Evolutionary conservation across 2,113 vertebrate species (phyloP), one percentile per base, ranked within the genome.

Genomic region (Plecotus auritus): DNA sequence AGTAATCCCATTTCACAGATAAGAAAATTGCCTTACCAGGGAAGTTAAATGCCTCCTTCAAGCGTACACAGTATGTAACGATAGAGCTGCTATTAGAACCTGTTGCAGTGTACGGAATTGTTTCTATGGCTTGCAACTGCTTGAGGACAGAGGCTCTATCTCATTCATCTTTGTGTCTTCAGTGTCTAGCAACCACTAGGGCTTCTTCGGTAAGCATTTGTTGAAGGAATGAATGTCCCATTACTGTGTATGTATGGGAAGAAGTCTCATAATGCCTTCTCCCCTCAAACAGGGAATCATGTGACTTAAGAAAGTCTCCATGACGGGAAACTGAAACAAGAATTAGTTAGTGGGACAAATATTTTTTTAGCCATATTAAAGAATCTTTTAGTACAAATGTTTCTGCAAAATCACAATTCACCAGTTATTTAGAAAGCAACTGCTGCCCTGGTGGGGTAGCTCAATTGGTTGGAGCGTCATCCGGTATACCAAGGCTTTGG

Each of bases 331-430:
- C 40, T 30, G 45, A 81, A 80, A 40, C 72, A 90, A 72, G n/a
- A 8, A 2, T 76, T 85, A 93, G 35, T 54, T 59, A 74, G 30
- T 23, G 18, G 49, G 26, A 77, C 67, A 87, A 89, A 87, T 88
- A 81, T 95, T 95, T 96, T 93, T 87, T 78, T 81, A 85, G 88
- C 88, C 72, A 13, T 90, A 74, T 85, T 72, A 84, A 85, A 90
- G 73, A 35, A 20, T 51, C 56, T 78, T 81, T 83, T 51, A 47
- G 49, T 76, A 67, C 35, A 91, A 81, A 91, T 87, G 76, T 80
- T 95, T 87, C 80, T 83, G 54, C 18, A 35, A 23, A 90, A 90
- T 88, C 70, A 7, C 22, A 77, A 30, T 66, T 82, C 66, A 72
- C 87, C 69, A 59, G 35, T 76, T 76, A 70, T 74, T 95, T 95